Percentiles rank a stretch among this genome's conserved stretches.
Conservation (phyloP, 2,888 invertebrate species). For the Palloptera scutellata region DNA sequence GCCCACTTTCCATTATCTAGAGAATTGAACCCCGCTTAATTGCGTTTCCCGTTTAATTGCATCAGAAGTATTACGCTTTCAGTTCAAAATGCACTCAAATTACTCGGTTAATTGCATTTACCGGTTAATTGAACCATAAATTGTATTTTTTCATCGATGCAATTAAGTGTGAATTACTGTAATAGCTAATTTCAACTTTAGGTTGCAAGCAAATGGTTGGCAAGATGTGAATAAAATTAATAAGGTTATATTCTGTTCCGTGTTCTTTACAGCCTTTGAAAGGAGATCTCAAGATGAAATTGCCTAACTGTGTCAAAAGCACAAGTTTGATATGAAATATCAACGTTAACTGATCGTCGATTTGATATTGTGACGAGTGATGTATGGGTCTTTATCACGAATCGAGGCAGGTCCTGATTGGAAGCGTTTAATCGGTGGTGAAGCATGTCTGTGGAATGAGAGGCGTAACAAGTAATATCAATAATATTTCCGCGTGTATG, state of each 20-base stretch:
- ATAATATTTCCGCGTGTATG: constrained; percentile 86
- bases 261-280: constrained; percentile 43
- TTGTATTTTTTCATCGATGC: too few relatives aligned
- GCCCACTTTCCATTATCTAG: constrained; percentile 63
- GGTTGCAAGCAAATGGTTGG: constrained; percentile 75
- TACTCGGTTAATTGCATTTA: too few relatives aligned
- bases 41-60: too few relatives aligned
- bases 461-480: constrained; percentile 74
- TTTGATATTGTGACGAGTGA: constrained; percentile 77
- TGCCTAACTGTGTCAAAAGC: constrained; percentile 73
- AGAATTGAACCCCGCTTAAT: constrained; percentile 70
- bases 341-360: constrained; percentile 70
- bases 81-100: too few relatives aligned
- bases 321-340: constrained; percentile 72
- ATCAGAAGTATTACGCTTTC: too few relatives aligned
- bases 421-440: constrained; percentile 84
- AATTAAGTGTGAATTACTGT: constrained; percentile 81
- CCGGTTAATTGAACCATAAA: too few relatives aligned
- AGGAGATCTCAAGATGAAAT: constrained; percentile 64
- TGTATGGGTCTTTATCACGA: constrained; percentile 89
- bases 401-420: constrained; percentile 74
- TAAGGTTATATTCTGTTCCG: background rate
- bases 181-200: constrained; percentile 70
- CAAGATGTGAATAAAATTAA: constrained; percentile 77
- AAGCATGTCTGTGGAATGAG: constrained; percentile 94